A percentile compares a stretch with the other conserved stretches of the same genome.
These are phyloP conservation scores for Melanogrammus aeglefinus DNA, from an alignment of 2,797 vertebrate species.

Conservation along the genomic window DNA sequence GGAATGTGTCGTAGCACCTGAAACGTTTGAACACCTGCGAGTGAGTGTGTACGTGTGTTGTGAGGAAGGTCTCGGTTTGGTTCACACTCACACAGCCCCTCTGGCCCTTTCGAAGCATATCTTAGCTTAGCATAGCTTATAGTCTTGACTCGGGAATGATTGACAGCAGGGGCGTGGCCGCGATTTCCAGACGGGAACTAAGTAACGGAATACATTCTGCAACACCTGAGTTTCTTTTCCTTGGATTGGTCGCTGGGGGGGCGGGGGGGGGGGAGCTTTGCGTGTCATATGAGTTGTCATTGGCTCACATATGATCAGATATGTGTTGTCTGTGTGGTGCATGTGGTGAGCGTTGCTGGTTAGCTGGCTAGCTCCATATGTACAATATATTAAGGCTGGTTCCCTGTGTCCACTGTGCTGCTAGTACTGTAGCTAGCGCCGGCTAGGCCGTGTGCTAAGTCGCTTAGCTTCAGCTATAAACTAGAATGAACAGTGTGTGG, in stretches of 20 bases:
- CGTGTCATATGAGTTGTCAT: constrained; percentile 57
- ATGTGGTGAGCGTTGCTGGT: not conserved
- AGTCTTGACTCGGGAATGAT: constrained; percentile 76
- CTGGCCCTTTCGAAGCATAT: constrained; percentile 37
- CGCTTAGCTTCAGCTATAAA: not conserved
- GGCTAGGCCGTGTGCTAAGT: not conserved
- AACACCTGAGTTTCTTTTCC: constrained; percentile 91
- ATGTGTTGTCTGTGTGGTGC: not conserved
- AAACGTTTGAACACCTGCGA: constrained; percentile 34
- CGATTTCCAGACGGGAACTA: constrained; percentile 70
- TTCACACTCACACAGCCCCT: constrained; percentile 51
- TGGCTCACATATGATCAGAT: constrained; percentile 4
- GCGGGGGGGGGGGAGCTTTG: constrained; percentile 77
- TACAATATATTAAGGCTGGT: constrained; percentile 5
- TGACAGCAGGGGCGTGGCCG: constrained; percentile 54
- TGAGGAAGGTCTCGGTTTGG: constrained; percentile 12
- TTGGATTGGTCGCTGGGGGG: constrained; percentile 7
- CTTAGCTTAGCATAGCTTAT: constrained; percentile 68
- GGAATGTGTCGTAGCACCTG: constrained; percentile 65
- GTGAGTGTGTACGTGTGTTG: not conserved
- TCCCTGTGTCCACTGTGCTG: not conserved
- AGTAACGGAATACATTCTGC: constrained; percentile 82
- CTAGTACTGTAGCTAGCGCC: not conserved
- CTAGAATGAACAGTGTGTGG: constrained; percentile 13
- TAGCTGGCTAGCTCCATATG: not conserved